Evolutionary conservation across 2,888 invertebrate species (phyloP), one percentile per base, ranked within the genome.

Genomic region (Papilio elwesi): DNA sequence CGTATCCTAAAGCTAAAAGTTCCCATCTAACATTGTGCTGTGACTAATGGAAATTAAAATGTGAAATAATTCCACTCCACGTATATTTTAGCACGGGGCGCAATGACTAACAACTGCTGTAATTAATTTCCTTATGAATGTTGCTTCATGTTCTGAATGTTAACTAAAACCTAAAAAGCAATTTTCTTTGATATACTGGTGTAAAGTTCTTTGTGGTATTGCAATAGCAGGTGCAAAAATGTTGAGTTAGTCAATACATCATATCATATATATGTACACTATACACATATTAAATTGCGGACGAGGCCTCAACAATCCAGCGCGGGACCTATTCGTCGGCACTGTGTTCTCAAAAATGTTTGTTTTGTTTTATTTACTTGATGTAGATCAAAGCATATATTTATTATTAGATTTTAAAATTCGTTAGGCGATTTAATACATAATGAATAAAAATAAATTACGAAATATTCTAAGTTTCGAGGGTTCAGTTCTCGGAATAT

Each of bases 41-140:
- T 43, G 16, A 47, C 53, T 55, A 66, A 53, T 66, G 47, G 16
- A 47, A 53, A 67, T 67, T 68, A 59, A 59, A 57, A 59, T 48
- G 59, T 36, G 51, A 49, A 59, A 15, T 59, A 59, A 15, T 59
- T 59, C 26, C 59, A 51, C 43, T 64, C 47, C 13, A 64, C 15
- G 53, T 73, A 76, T 69, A 74, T 73, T 74, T 71, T 51, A 66
- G 64, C 70, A 47, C 71, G 74, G 71, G 68, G 68, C 73, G 36
- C 48, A 36, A 71, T 69, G 73, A 71, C 74, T 74, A 76, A 74
- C 68, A 59, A 73, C 68, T 62, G 62, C 68, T 73, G 73, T 76
- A 73, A 76, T 76, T 76, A 76, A 76, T 76, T 76, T 73, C 53
- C 68, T 66, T 67, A 67, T 73, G 66, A 70, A 74, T 64, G 73